Conservation (phyloP, 2,888 invertebrate species). For the Tetragonisca angustula region DNA sequence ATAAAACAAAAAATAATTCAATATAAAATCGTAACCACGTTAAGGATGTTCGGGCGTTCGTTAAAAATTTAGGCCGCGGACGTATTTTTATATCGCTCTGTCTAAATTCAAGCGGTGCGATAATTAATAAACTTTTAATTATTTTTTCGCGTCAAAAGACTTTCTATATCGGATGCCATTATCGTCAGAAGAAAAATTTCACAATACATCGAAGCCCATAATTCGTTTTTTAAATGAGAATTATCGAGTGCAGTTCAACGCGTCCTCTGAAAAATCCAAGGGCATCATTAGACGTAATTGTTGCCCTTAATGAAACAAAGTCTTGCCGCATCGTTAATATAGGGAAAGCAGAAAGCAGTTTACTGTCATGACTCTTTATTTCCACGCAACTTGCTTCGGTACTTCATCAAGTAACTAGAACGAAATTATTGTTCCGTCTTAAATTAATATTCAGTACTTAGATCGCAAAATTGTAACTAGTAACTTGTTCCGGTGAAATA, state of each 20-base stretch:
- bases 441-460: neutral
- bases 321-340: constrained; percentile 12
- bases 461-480: neutral
- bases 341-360: neutral
- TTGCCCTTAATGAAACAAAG: constrained; percentile 45
- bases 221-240: constrained; percentile 49
- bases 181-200: constrained; percentile 24
- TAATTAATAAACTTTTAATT: constrained; percentile 60
- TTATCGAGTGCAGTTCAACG: constrained; percentile 47
- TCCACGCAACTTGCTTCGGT: neutral
- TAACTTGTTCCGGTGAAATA: neutral
- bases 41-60: constrained; percentile 31
- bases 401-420: neutral
- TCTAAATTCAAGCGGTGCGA: constrained; percentile 24
- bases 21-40: neutral
- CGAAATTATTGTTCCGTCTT: neutral
- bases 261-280: constrained; percentile 40
- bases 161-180: constrained; percentile 34
- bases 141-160: constrained; percentile 43
- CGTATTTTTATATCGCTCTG: constrained; percentile 24
- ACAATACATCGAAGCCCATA: constrained; percentile 43
- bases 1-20: neutral
- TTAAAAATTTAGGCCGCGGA: constrained; percentile 37
- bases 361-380: neutral
- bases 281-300: constrained; percentile 47